Base-by-base conservation (phyloP, 2,113 vertebrate genomes). In the Ptilorrhoa leucosticta region DNA sequence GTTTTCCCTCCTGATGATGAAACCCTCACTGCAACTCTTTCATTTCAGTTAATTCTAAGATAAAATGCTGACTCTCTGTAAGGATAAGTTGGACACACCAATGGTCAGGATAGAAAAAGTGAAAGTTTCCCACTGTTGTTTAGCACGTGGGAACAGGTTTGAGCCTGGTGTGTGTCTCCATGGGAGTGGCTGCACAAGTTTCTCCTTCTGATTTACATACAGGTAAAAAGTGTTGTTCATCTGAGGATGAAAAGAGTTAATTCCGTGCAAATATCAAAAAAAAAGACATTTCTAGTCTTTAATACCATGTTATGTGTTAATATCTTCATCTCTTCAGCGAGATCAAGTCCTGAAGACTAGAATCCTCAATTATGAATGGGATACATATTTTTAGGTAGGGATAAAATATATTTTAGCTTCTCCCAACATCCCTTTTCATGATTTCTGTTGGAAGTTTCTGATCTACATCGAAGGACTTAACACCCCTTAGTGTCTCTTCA, bases 131-230 rank as follows among this genome's bases (percentile, higher is more conserved):
- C 42, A 37, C 11, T 13, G 5, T 24, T 66, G 87, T 60, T 83
- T 26, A 31, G 6, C 7, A 16, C 0, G 1, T 31, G 10, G 14
- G 33, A 21, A 10, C 13, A 44, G 18, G 6, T 68, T 72, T 64
- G 61, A 85, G 9, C 21, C 31, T 33, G 16, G 13, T n/a, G 35
- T n/a, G 27, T 48, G 4, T 37, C 13, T 57, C 37, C 16, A 45
- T 26, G 18, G 30, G 28, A 27, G 10, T 27, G 13, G 44, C 31
- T 65, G 16, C 20, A 37, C 0, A 4, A 57, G 8, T n/a, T 3
- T 37, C 12, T 53, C 45, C n/a, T 81, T 68, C 39, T 75, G 7
- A 26, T 84, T 8, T 33, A 35, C 4, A 2, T 10, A 7, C 21
- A 26, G 23, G 15, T 24, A 48, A 75, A 80, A 73, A 7, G 1